Evolutionary conservation across 2,888 invertebrate species (phyloP).

Genomic region (Euspilapteryx auroguttella): DNA sequence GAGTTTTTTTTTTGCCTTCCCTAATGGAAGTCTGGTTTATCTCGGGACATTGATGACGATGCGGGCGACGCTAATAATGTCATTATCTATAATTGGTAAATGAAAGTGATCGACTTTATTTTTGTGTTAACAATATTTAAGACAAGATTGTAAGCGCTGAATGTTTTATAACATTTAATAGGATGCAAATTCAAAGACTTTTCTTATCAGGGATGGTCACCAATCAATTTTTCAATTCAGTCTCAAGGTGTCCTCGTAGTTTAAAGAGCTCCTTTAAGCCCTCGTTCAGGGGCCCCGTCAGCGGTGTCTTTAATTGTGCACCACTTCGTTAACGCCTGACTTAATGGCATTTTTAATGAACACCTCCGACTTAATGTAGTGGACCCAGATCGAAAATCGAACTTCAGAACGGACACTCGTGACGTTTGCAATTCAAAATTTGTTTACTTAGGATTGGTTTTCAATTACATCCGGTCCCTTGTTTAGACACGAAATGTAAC

Average conservation of each 20-base stretch:
- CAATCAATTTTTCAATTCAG: conserved; percentile 44
- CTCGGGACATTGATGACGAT: conserved; percentile 51
- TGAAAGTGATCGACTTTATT: no score
- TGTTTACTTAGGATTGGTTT: conserved; percentile 52
- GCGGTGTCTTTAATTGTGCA: conserved; percentile 58
- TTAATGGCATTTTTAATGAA: conserved; percentile 63
- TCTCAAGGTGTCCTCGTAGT: conserved; percentile 38
- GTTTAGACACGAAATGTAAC: conserved; percentile 4
- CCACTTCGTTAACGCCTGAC: conserved; percentile 57
- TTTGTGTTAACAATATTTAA: no score
- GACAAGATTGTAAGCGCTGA: no score
- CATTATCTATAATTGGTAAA: no score
- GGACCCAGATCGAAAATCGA: conserved; percentile 53
- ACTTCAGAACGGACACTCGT: conserved; percentile 32
- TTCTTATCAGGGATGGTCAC: conserved; percentile 8
- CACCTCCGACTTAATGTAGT: conserved; percentile 58
- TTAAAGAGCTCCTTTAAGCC: conserved; percentile 30
- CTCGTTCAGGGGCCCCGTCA: conserved; percentile 34
- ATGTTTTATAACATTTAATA: no score
- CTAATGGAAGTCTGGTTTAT: conserved; percentile 59
- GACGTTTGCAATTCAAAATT: conserved; percentile 20
- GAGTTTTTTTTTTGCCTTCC: conserved; percentile 31
- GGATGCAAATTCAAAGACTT: no score
- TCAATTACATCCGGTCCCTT: conserved; percentile 9
- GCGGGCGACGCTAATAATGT: conserved; percentile 55